These are phyloP conservation scores for Thysanoteuthis rhombus DNA, from an alignment of 2,888 invertebrate genomes.

Conservation along the genomic window DNA sequence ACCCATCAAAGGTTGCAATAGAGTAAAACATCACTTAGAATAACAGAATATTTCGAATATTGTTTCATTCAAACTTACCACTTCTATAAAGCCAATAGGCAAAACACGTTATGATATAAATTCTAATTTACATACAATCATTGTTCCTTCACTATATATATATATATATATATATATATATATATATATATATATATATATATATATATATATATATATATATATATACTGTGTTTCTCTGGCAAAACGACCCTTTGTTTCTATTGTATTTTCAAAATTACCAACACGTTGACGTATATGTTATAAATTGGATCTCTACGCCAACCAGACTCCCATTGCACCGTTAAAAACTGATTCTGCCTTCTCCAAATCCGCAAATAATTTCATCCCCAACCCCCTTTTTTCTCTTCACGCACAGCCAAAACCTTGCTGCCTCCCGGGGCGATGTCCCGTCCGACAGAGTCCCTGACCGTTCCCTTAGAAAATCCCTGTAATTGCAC, in stretches of 20 bases:
- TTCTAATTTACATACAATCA: no score
- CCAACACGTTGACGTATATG: not conserved
- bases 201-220: not conserved
- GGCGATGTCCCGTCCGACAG: not conserved
- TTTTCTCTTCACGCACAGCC: not conserved
- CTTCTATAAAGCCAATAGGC: no score
- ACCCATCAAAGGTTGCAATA: no score
- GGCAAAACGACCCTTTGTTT: no score
- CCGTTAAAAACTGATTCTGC: not conserved
- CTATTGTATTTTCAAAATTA: not conserved
- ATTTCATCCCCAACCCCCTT: no score
- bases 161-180: not conserved
- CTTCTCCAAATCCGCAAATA: not conserved
- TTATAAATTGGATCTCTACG: not conserved
- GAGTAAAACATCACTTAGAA: no score
- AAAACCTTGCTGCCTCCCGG: not conserved
- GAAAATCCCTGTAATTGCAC: not conserved
- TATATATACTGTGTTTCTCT: not conserved
- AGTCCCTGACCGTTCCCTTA: not conserved
- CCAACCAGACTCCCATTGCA: no score
- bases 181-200: not conserved
- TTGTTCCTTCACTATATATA: no score
- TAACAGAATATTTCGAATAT: no score
- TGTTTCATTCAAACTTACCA: no score
- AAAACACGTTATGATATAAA: no score